Evolutionary conservation across 2,888 invertebrate species (phyloP).

Genomic region (Polyploca ridens): DNA sequence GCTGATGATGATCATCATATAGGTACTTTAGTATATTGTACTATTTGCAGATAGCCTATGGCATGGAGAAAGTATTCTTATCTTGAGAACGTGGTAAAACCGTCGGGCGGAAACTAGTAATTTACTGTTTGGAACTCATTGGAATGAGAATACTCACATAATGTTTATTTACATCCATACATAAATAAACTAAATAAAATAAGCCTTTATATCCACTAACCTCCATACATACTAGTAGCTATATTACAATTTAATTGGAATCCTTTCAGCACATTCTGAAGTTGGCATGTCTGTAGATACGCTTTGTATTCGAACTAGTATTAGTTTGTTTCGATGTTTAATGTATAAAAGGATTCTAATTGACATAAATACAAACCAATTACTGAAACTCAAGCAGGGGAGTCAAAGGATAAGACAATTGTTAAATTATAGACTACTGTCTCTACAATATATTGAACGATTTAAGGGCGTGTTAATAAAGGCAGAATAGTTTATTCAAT

Average conservation of each 20-base stretch:
- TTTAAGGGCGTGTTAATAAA: neutral
- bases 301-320: constrained; percentile 6
- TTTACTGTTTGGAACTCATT: no score
- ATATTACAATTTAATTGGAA: neutral
- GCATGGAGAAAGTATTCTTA: no score
- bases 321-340: neutral
- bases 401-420: neutral
- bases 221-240: neutral
- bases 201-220: no score
- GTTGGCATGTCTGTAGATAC: constrained; percentile 9
- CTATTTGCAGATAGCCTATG: no score
- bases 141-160: no score
- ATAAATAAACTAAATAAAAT: no score
- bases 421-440: constrained; percentile 2
- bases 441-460: neutral
- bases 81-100: no score
- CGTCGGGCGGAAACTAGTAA: no score
- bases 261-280: constrained; percentile 3
- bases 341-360: constrained; percentile 9
- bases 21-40: no score
- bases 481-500: neutral
- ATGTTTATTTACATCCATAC: no score
- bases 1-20: no score
- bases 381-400: neutral
- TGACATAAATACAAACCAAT: constrained; percentile 1